Conservation (phyloP, 2,113 vertebrate genomes). For the Leucopternis melanops region DNA sequence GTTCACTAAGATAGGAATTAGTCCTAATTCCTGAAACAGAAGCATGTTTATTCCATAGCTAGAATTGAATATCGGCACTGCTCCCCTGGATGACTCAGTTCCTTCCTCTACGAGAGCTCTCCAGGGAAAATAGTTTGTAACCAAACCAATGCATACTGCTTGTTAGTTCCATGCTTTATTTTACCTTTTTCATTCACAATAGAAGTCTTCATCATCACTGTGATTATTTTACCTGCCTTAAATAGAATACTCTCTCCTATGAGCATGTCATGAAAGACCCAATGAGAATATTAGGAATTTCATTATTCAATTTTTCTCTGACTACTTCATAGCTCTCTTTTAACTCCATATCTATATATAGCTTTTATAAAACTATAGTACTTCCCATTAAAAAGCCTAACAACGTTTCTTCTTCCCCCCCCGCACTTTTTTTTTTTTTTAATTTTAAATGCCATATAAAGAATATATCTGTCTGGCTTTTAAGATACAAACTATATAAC, state of each 20-base stretch:
- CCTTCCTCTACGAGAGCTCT: background rate
- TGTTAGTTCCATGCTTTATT: background rate
- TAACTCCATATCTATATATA: background rate
- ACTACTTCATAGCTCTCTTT: background rate
- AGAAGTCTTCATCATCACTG: background rate
- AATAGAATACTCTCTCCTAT: background rate
- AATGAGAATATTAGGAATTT: background rate
- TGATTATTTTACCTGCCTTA: background rate
- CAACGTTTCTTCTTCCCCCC: background rate
- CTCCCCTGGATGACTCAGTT: background rate
- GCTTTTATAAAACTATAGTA: background rate
- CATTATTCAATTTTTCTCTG: background rate
- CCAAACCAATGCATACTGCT: background rate
- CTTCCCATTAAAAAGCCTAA: background rate
- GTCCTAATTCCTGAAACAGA: background rate
- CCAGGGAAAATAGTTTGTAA: background rate
- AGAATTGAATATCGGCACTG: background rate
- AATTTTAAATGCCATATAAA: background rate
- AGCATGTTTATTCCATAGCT: background rate
- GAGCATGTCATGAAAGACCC: background rate
- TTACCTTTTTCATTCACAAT: background rate
- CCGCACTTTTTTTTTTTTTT: background rate
- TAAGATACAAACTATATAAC: background rate
- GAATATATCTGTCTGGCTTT: background rate
- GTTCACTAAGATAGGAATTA: background rate